phyloP scores from a whole-genome alignment of 2,113 vertebrate genomes.

The Euleptes europaea region DNA sequence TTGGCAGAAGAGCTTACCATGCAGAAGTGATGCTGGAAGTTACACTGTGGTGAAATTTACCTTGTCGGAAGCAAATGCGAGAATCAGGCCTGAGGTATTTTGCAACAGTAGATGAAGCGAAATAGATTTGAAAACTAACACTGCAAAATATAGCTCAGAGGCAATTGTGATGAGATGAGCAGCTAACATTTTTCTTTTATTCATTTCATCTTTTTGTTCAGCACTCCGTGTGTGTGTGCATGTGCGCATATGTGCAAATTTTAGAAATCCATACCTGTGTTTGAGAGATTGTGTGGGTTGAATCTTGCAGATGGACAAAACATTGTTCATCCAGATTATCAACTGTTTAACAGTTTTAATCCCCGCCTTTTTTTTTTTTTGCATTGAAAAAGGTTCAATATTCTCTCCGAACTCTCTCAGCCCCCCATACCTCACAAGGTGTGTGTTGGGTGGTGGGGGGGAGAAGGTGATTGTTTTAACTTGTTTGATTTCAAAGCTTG shows the following conservation, averaged over 20 bases:
- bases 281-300: not conserved
- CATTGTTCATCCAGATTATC: not conserved
- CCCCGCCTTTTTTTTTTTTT: not conserved
- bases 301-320: not conserved
- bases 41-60: not conserved
- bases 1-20: not conserved
- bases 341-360: not conserved
- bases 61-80: not conserved
- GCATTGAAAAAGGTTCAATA: not conserved
- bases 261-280: not conserved
- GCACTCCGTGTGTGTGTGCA: not conserved
- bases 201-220: not conserved
- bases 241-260: not conserved
- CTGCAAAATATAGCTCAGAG: not conserved
- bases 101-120: not conserved
- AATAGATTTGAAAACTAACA: not conserved
- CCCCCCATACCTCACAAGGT: no score
- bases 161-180: not conserved
- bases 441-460: no score
- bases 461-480: no score
- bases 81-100: not conserved
- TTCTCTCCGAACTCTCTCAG: not conserved
- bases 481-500: not conserved
- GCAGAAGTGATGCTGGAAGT: not conserved
- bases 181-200: not conserved